phyloP scores from a whole-genome alignment of 2,888 invertebrate species.

The Stenotaenia linearis region DNA sequence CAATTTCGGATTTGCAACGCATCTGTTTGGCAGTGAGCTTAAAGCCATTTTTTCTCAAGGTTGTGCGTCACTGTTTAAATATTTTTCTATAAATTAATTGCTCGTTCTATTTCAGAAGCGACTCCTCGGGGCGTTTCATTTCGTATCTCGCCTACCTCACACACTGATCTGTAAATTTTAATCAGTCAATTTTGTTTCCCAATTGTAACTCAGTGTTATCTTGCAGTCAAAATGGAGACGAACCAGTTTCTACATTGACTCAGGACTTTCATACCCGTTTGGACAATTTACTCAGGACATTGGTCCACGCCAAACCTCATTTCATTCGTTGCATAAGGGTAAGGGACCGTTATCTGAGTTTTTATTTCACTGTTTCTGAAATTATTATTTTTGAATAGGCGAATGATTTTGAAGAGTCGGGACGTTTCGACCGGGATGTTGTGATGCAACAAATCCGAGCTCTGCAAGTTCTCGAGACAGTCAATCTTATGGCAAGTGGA shows the following conservation, averaged over 20 bases:
- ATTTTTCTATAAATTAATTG: background rate
- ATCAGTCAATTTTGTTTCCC: too few species aligned
- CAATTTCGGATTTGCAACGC: constrained; percentile 94
- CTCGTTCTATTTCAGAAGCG: constrained; percentile 45
- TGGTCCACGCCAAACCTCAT: constrained; percentile 89
- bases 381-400: constrained; percentile 49
- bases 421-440: constrained; percentile 73
- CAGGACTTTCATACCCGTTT: constrained; percentile 92
- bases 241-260: constrained; percentile 80
- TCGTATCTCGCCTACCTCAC: constrained; percentile 82
- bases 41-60: constrained; percentile 67
- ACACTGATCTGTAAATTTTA: constrained; percentile 62
- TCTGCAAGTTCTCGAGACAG: constrained; percentile 85
- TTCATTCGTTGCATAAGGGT: constrained; percentile 83
- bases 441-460: constrained; percentile 85
- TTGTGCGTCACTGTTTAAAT: constrained; percentile 34
- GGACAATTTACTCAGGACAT: constrained; percentile 81
- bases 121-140: constrained; percentile 73
- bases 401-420: constrained; percentile 71
- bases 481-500: constrained; percentile 87
- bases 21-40: constrained; percentile 87
- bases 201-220: too few species aligned
- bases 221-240: constrained; percentile 66
- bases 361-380: background rate
- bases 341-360: constrained; percentile 24